These are phyloP conservation scores for Agrypnia vestita DNA, from an alignment of 1,140 invertebrate genomes.

Conservation along the genomic window DNA sequence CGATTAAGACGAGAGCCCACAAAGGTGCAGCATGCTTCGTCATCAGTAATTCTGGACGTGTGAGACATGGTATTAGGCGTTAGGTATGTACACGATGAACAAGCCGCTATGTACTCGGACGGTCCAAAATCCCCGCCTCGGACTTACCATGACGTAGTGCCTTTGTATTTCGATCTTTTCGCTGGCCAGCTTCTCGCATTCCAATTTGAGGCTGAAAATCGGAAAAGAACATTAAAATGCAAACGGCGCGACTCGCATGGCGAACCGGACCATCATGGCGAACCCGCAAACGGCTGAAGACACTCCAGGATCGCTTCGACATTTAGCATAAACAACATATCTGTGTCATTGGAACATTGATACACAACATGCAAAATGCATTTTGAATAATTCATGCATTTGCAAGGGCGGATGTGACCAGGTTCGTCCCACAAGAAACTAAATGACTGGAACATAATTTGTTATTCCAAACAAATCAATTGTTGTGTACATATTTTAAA, in stretches of 20 bases:
- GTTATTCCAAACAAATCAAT: too few species aligned
- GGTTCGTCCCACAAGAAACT: constrained; percentile 2
- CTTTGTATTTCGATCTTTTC: constrained; percentile 98
- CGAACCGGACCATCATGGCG: neutral
- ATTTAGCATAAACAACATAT: constrained; percentile 28
- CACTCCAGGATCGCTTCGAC: too few species aligned
- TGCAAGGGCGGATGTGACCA: neutral
- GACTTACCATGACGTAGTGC: constrained; percentile 96
- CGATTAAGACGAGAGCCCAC: neutral
- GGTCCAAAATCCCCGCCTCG: neutral
- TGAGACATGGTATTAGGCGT: neutral
- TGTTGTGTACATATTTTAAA: too few species aligned
- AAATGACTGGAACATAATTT: too few species aligned
- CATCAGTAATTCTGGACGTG: neutral
- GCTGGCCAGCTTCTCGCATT: constrained; percentile 93
- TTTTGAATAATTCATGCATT: constrained; percentile 23
- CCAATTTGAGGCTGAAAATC: constrained; percentile 84
- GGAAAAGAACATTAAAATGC: constrained; percentile 51
- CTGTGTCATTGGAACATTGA: constrained; percentile 12
- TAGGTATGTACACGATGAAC: constrained; percentile 9
- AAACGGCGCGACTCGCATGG: neutral
- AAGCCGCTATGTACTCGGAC: neutral
- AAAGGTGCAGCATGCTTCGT: constrained; percentile 21
- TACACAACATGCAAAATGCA: neutral
- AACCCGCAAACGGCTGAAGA: neutral